Conservation (phyloP, 1,140 invertebrate genomes). For the Hyposmocoma kahamanoa region DNA sequence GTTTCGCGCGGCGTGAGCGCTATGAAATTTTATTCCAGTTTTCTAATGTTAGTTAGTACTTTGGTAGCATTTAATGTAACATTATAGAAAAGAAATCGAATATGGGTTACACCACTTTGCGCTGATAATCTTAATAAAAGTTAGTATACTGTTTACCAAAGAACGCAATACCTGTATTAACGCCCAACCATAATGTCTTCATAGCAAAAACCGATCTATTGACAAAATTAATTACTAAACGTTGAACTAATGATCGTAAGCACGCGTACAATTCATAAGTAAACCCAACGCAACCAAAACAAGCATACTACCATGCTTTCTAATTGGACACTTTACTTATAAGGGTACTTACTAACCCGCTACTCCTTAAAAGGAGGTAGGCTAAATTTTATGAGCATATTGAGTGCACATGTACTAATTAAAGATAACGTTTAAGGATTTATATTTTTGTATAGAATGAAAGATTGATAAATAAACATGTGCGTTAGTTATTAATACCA, state of each 20-base stretch:
- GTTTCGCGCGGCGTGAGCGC: no score
- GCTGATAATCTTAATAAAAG: no score
- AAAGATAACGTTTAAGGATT: conserved; percentile 19
- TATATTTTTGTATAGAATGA: conserved; percentile 13
- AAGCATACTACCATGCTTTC: conserved; percentile 15
- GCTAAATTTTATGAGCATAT: conserved; percentile 24
- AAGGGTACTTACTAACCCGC: conserved; percentile 3
- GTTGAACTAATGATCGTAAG: neutral
- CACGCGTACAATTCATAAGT: neutral
- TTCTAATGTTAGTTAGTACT: no score
- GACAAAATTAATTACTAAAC: neutral
- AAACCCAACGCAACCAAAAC: conserved; percentile 9
- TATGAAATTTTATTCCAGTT: no score
- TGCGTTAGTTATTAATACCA: conserved; percentile 33
- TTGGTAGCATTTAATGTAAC: no score
- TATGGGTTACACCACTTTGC: no score
- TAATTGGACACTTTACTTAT: conserved; percentile 26
- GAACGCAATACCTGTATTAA: no score
- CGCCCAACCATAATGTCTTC: no score
- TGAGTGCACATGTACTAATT: conserved; percentile 34
- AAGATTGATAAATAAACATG: conserved; percentile 22
- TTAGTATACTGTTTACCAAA: no score
- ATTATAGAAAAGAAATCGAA: no score
- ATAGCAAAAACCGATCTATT: no score
- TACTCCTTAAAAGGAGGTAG: conserved; percentile 13